A percentile compares a stretch with the other conserved stretches of the same genome.
These are phyloP conservation scores for Phaedon cochleariae DNA, from an alignment of 2,888 invertebrate genomes.

Conservation along the genomic window DNA sequence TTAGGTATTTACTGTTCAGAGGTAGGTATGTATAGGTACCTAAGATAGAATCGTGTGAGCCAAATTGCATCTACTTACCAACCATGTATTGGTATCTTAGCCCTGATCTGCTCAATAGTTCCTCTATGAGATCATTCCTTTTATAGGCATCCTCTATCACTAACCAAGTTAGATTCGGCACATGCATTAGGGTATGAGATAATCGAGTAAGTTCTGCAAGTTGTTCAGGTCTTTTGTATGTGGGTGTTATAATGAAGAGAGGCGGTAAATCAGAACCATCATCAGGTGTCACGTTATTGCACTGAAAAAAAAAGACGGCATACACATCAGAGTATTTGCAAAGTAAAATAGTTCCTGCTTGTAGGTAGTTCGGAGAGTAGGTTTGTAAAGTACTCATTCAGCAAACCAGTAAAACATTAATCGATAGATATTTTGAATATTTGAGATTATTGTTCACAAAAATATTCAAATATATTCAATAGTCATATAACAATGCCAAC, in stretches of 20 bases:
- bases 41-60: too few relatives aligned
- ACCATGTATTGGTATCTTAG: slow-evolving; percentile 73
- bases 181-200: slow-evolving; percentile 85
- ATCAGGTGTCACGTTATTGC: slow-evolving; percentile 33
- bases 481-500: too few relatives aligned
- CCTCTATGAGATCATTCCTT: slow-evolving; percentile 76
- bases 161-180: slow-evolving; percentile 93
- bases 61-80: too few relatives aligned
- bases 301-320: slow-evolving; percentile 22
- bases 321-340: neutral
- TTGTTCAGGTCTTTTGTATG: slow-evolving; percentile 79
- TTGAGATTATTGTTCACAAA: too few relatives aligned
- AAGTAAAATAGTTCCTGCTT: too few relatives aligned
- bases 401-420: too few relatives aligned
- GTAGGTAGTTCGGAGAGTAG: too few relatives aligned
- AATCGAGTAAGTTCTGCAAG: slow-evolving; percentile 85
- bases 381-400: too few relatives aligned
- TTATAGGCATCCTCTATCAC: slow-evolving; percentile 85
- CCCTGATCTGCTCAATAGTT: slow-evolving; percentile 73
- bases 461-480: too few relatives aligned
- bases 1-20: too few relatives aligned
- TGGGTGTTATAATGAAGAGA: slow-evolving; percentile 77
- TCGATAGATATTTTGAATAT: too few relatives aligned
- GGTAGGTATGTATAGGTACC: too few relatives aligned
- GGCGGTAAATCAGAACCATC: slow-evolving; percentile 59